phyloP scores from a whole-genome alignment of 1,140 invertebrate genomes.

The Lordiphosa mommai region DNA sequence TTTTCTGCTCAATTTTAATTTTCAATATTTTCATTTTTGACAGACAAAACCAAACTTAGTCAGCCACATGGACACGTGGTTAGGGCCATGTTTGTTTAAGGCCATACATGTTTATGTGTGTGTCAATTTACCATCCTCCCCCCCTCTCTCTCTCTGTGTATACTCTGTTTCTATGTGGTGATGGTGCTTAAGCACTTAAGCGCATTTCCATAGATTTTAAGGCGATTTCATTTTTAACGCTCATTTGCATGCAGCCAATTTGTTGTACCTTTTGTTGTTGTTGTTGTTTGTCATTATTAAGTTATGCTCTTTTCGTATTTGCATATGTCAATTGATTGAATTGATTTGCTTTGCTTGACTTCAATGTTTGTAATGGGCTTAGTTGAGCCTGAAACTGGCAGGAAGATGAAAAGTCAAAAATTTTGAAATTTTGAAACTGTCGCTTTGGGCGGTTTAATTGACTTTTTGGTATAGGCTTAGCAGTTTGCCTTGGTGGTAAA shows the following conservation, averaged over 20 bases:
- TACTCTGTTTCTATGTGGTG: conserved; percentile 4
- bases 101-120: conserved; percentile 14
- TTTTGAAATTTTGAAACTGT: no score
- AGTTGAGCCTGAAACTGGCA: no score
- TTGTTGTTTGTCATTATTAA: conserved; percentile 28
- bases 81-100: conserved; percentile 49
- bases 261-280: conserved; percentile 28
- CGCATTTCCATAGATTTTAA: conserved; percentile 68
- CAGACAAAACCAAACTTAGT: conserved; percentile 19
- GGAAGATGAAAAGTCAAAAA: no score
- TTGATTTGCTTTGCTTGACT: conserved; percentile 31
- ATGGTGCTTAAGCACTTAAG: conserved; percentile 55
- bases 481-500: no score
- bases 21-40: no score
- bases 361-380: no score
- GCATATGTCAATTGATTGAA: conserved; percentile 31
- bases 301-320: conserved; percentile 25
- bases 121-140: not conserved
- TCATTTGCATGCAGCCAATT: conserved; percentile 49
- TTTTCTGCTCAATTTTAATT: no score
- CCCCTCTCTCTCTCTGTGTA: no score
- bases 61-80: conserved; percentile 51
- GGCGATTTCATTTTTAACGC: conserved; percentile 53
- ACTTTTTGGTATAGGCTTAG: no score
- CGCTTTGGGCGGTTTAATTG: no score